phyloP scores from a whole-genome alignment of 2,113 vertebrate genomes.

The Pao palembangensis region DNA sequence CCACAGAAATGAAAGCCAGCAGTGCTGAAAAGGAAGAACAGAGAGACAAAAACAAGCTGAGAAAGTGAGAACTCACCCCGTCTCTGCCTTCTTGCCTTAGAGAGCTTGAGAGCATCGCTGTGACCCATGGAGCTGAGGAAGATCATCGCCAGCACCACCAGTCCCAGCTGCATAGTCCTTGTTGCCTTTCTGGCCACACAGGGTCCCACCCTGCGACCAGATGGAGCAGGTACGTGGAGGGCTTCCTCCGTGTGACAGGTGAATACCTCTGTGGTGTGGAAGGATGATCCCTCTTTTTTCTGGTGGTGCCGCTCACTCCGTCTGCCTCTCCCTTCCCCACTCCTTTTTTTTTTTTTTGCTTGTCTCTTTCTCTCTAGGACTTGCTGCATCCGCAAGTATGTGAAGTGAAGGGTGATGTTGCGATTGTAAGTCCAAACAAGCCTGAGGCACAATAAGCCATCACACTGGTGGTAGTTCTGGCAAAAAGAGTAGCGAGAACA shows the following conservation, averaged over 20 bases:
- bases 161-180: conserved; percentile 97
- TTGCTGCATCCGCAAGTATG: conserved; percentile 57
- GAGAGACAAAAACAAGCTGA: conserved; percentile 38
- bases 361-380: conserved; percentile 61
- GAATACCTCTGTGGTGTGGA: conserved; percentile 44
- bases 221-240: conserved; percentile 71
- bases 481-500: conserved; percentile 52
- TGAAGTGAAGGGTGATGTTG: conserved; percentile 58
- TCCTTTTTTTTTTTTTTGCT: conserved; percentile 15
- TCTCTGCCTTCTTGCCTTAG: conserved; percentile 88
- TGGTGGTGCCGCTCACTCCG: conserved; percentile 25
- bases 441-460: conserved; percentile 70
- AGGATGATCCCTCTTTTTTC: conserved; percentile 39
- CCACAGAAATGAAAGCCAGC: conserved; percentile 41
- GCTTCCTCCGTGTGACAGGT: conserved; percentile 65
- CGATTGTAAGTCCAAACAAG: conserved; percentile 74
- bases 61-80: conserved; percentile 82
- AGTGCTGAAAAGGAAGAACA: conserved; percentile 11
- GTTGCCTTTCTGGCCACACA: conserved; percentile 76
- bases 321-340: conserved; percentile 17
- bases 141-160: conserved; percentile 85
- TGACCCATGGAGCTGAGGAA: conserved; percentile 91
- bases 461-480: conserved; percentile 44
- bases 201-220: conserved; percentile 75
- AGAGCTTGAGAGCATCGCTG: conserved; percentile 78